Conservation (phyloP, 2,113 vertebrate genomes). For the Brachirus orientalis region DNA sequence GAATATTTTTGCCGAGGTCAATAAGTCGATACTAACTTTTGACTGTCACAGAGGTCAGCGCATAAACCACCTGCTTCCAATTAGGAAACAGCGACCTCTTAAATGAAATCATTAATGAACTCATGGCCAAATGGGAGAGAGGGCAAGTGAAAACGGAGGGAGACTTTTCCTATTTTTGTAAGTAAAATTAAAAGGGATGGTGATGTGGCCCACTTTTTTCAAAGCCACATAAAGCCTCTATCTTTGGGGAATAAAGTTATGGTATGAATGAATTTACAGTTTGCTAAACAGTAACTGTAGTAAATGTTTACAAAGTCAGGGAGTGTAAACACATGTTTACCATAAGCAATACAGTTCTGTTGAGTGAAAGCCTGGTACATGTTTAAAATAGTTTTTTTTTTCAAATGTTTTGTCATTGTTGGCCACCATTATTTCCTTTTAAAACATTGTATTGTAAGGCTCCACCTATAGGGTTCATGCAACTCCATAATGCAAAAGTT, state of each 20-base stretch:
- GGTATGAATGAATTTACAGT: slow-evolving; percentile 23
- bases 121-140: slow-evolving; percentile 64
- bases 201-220: slow-evolving; percentile 71
- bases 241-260: slow-evolving; percentile 46
- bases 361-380: too few species aligned
- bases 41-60: slow-evolving; percentile 49
- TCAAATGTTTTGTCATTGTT: too few species aligned
- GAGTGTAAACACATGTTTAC: neutral
- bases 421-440: too few species aligned
- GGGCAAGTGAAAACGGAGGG: slow-evolving; percentile 48
- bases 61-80: slow-evolving; percentile 60
- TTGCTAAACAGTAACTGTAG: neutral
- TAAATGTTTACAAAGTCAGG: slow-evolving; percentile 5
- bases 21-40: slow-evolving; percentile 61
- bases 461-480: too few species aligned
- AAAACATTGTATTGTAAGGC: too few species aligned
- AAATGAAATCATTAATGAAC: slow-evolving; percentile 78
- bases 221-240: slow-evolving; percentile 57
- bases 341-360: too few species aligned
- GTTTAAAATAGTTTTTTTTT: too few species aligned
- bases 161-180: slow-evolving; percentile 64
- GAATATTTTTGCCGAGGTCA: slow-evolving; percentile 57
- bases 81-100: slow-evolving; percentile 73
- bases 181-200: slow-evolving; percentile 46
- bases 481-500: too few species aligned